A percentile compares a stretch with the other conserved stretches of the same genome.
Conservation (phyloP, 1,140 invertebrate genomes). For the Drosophila chauvacae region DNA sequence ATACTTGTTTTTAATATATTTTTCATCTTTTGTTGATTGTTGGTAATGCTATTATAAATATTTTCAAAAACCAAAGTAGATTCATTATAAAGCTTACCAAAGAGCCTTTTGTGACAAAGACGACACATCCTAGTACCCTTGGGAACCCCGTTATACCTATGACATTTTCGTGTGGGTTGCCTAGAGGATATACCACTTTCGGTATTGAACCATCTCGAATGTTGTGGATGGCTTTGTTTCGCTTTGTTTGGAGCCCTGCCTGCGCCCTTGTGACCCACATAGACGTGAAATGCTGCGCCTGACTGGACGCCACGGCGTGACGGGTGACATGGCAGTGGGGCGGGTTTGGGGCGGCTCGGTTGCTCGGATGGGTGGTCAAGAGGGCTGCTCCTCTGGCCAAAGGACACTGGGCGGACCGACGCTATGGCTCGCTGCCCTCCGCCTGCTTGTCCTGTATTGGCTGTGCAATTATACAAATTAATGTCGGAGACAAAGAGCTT, state of each 20-base stretch:
- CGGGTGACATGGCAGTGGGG: conserved; percentile 6
- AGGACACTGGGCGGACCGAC: conserved; percentile 19
- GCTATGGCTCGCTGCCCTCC: conserved; percentile 38
- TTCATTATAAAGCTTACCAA: not conserved
- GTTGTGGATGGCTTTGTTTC: conserved; percentile 14
- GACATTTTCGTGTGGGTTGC: not conserved
- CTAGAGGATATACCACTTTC: conserved; percentile 22
- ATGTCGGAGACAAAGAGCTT: conserved; percentile 60
- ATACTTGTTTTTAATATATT: not conserved
- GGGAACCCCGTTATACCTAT: not conserved
- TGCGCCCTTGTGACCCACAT: conserved; percentile 61
- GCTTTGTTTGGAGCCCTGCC: conserved; percentile 8
- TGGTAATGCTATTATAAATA: not conserved
- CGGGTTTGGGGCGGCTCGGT: not conserved
- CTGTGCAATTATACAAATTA: conserved; percentile 76
- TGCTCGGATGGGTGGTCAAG: not conserved
- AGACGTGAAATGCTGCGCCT: conserved; percentile 46
- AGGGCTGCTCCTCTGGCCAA: not conserved
- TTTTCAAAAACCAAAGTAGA: not conserved
- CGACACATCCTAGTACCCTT: not conserved
- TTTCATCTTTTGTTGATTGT: not conserved
- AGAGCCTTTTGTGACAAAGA: not conserved
- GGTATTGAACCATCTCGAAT: not conserved
- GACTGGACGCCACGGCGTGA: conserved; percentile 42
- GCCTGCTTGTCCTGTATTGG: conserved; percentile 45